phyloP scores from a whole-genome alignment of 2,113 vertebrate species.

The Meles meles region DNA sequence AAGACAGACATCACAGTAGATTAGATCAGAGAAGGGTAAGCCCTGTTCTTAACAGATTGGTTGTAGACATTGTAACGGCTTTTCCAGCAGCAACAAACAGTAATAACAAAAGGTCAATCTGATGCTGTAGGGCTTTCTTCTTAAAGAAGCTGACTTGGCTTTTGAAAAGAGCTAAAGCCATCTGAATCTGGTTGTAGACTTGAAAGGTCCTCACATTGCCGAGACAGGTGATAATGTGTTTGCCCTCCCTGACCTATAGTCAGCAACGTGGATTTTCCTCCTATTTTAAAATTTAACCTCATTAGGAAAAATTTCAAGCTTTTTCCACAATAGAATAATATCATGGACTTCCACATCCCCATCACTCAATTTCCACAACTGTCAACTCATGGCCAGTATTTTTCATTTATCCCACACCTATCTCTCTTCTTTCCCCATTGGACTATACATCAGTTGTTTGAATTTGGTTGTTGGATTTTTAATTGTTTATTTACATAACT shows the following conservation, averaged over 20 bases:
- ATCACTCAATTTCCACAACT: neutral
- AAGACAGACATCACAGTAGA: neutral
- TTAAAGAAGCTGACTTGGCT: neutral
- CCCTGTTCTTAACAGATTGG: neutral
- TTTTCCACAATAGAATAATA: neutral
- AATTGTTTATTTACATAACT: neutral
- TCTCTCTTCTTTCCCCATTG: neutral
- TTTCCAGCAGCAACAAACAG: neutral
- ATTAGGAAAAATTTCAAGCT: neutral
- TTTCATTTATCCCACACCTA: neutral
- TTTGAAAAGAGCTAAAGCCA: neutral
- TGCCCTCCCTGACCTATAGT: neutral
- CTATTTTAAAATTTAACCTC: slow-evolving; percentile 2
- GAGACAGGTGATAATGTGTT: neutral
- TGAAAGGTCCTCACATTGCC: neutral
- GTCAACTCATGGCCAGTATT: neutral
- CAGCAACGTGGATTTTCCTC: neutral
- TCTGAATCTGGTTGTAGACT: neutral
- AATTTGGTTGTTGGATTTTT: neutral
- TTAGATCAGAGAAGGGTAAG: neutral
- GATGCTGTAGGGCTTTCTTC: neutral
- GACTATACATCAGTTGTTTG: neutral
- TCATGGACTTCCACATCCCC: neutral
- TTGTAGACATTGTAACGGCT: neutral
- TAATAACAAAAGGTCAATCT: neutral